Evolutionary conservation across 2,797 vertebrate genomes (phyloP).

Genomic region (Melanotaenia boesemani): DNA sequence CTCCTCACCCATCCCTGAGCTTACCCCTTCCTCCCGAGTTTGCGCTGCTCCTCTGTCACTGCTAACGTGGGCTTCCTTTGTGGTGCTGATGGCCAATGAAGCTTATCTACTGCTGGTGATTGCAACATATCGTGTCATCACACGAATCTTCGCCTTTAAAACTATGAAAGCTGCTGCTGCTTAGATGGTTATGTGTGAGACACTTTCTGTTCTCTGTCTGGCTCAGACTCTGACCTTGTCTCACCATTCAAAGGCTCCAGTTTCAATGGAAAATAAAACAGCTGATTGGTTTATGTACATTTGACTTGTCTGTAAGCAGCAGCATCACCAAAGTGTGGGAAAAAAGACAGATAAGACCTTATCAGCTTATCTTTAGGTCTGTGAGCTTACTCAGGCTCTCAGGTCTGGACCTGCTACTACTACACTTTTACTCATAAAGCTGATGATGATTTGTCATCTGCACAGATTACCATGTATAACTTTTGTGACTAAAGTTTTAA

Average conservation of each 20-base stretch:
- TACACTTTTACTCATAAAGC: slow-evolving; percentile 21
- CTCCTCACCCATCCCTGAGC: slow-evolving; percentile 25
- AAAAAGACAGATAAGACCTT: slow-evolving; percentile 57
- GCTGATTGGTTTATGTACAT: slow-evolving; percentile 38
- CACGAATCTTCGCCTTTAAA: not conserved
- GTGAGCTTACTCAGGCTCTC: slow-evolving; percentile 43
- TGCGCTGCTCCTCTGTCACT: not conserved
- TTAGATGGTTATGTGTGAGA: not conserved
- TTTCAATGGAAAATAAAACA: slow-evolving; percentile 48
- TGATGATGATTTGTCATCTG: slow-evolving; percentile 12
- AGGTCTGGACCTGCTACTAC: slow-evolving; percentile 39
- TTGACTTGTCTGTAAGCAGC: slow-evolving; percentile 39
- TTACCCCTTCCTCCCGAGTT: slow-evolving; percentile 38
- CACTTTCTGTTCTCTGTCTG: slow-evolving; percentile 27
- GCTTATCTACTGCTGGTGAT: not conserved
- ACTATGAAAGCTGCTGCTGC: not conserved
- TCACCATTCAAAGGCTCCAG: slow-evolving; percentile 8
- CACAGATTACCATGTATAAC: not conserved
- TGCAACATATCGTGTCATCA: not conserved
- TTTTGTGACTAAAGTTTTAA: not conserved
- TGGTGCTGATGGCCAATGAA: not conserved
- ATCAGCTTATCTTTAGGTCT: slow-evolving; percentile 59
- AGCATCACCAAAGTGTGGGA: slow-evolving; percentile 72
- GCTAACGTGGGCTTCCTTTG: slow-evolving; percentile 3
- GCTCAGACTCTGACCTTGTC: slow-evolving; percentile 18